A percentile compares a stretch with the other conserved stretches of the same genome.
phyloP scores from a whole-genome alignment of 2,113 vertebrate genomes.

The Siphamia tubifer region DNA sequence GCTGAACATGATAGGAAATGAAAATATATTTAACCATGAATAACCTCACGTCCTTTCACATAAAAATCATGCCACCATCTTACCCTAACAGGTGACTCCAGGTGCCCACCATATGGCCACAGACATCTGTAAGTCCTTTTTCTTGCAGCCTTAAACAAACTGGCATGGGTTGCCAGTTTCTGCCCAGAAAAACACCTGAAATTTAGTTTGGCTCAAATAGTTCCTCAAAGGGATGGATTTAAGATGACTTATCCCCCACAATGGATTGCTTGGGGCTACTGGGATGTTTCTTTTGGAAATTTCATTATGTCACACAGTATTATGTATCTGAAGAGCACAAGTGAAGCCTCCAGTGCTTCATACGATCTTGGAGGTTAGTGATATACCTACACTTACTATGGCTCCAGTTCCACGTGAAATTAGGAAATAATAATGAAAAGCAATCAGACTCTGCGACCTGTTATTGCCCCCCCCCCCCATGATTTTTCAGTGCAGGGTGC shows the following conservation, averaged over 20 bases:
- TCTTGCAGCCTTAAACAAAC: conserved; percentile 26
- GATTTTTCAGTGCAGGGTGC: conserved; percentile 17
- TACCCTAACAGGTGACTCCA: conserved; percentile 13
- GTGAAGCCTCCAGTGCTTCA: neutral
- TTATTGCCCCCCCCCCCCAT: neutral
- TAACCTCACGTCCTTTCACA: neutral
- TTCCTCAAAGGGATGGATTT: conserved; percentile 6
- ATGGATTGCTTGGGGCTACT: conserved; percentile 9
- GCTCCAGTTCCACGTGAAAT: neutral
- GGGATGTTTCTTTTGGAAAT: conserved; percentile 7
- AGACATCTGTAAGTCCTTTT: conserved; percentile 6
- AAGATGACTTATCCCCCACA: conserved; percentile 4
- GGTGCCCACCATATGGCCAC: conserved; percentile 17
- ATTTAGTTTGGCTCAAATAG: conserved; percentile 41
- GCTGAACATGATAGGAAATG: neutral
- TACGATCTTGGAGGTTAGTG: neutral
- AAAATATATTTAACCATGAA: neutral
- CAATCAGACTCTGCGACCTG: neutral
- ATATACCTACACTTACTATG: neutral
- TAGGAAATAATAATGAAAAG: neutral
- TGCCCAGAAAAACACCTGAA: conserved; percentile 51
- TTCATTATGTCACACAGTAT: conserved; percentile 4
- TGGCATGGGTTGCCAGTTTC: neutral
- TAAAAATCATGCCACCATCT: neutral
- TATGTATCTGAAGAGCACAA: neutral